Base-by-base conservation (phyloP, 2,797 vertebrate species). In the Melanotaenia maccullochi region DNA sequence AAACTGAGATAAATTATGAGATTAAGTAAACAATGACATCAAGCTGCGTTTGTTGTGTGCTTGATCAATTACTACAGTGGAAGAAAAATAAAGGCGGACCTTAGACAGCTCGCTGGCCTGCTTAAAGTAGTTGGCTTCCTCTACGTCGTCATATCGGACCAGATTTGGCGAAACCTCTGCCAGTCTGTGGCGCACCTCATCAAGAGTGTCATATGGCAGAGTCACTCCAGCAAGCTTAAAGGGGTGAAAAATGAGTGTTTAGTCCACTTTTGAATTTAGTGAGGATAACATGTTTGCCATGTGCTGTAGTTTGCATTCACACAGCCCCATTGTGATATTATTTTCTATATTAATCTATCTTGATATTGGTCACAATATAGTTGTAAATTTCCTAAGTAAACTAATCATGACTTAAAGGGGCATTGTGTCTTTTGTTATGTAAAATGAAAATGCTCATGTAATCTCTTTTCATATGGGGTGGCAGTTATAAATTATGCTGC, bases 51-150 rank as follows among this genome's bases (percentile, higher is more conserved):
- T 30, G 13, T 54, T 47, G 9, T 3, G 18, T 55, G 35, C 52
- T 3, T 47, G 9, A 59, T 55, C 9, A 66, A 35, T 49, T 61
- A 20, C 67, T 65, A 60, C 70, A 13, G 35, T 24, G 58, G 16
- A 35, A 79, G 62, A n/a, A 76, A 75, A 32, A 52, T 47, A 60
- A 74, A 13, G 30, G 85, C 84, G 73, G 87, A 97, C 96, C 96
- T 96, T 95, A 42, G 96, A 94, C 60, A 97, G 89, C 66, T 97
- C 96, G 82, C 90, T 95, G 77, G 96, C 95, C 90, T 97, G 96
- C 71, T 79, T 95, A 90, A 97, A 97, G 86, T 96, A 97, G 92
- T 97, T 97, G 20, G 96, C 96, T 78, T 95, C 95, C 83, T 97
- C 96, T 32, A 97, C 78, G 18, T 96, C 93, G 85, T 97, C 94